Percentiles rank a stretch among this genome's conserved stretches.
phyloP scores from a whole-genome alignment of 1,140 invertebrate species.

The Drosophila burlai region DNA sequence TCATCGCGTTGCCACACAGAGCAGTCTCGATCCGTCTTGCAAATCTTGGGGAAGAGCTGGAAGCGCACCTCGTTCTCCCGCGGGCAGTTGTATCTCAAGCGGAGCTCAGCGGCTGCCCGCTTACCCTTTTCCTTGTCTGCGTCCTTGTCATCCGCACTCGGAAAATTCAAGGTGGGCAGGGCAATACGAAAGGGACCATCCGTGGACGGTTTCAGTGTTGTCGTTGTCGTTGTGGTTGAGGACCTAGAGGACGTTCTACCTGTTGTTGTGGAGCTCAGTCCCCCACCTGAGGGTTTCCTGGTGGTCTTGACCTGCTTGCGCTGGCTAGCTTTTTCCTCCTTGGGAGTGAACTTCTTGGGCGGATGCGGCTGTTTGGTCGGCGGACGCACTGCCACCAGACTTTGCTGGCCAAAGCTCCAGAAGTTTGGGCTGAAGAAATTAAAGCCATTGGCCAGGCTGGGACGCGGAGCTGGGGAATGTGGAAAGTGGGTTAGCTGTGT shows the following conservation, averaged over 20 bases:
- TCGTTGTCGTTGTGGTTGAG: constrained; percentile 72
- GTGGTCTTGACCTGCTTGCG: constrained; percentile 67
- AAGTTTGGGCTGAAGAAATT: constrained; percentile 71
- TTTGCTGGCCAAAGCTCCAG: constrained; percentile 71
- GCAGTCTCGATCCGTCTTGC: constrained; percentile 87
- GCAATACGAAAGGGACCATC: constrained; percentile 81
- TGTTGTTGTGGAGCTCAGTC: constrained; percentile 4
- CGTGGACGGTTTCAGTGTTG: constrained; percentile 47
- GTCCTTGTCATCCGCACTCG: constrained; percentile 58
- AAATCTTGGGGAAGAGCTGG: constrained; percentile 86
- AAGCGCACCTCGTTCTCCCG: constrained; percentile 85
- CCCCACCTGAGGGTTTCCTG: constrained; percentile 27
- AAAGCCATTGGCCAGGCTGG: constrained; percentile 69
- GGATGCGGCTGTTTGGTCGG: constrained; percentile 77
- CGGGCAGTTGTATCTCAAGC: constrained; percentile 85
- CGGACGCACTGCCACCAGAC: constrained; percentile 57
- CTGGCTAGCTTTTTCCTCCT: constrained; percentile 83
- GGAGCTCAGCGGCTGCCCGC: constrained; percentile 56
- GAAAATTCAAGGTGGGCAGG: constrained; percentile 78
- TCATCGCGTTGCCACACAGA: constrained; percentile 86
- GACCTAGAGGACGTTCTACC: background rate
- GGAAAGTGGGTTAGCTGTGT: constrained; percentile 45
- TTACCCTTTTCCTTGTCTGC: constrained; percentile 76
- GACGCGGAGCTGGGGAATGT: constrained; percentile 62
- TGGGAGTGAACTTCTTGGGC: constrained; percentile 86